These are phyloP conservation scores for Pangasianodon hypophthalmus DNA, from an alignment of 2,113 vertebrate genomes.

Conservation along the genomic window DNA sequence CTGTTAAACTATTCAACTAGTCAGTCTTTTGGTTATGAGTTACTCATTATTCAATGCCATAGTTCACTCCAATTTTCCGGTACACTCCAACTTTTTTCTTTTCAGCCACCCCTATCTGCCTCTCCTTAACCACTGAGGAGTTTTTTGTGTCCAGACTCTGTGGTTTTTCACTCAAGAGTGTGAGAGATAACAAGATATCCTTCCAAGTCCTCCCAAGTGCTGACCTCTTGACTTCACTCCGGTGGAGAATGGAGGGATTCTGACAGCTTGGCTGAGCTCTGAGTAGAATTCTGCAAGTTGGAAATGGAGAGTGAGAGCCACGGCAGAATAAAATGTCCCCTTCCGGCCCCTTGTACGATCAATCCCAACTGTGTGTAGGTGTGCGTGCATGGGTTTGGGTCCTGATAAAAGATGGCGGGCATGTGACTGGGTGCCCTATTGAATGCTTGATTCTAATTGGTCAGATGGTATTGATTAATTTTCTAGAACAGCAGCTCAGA, in stretches of 20 bases:
- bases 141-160: slow-evolving; percentile 57
- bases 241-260: slow-evolving; percentile 38
- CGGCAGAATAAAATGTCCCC: slow-evolving; percentile 3
- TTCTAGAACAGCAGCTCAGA: background rate
- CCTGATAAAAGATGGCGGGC: background rate
- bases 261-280: slow-evolving; percentile 50
- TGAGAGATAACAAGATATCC: slow-evolving; percentile 66
- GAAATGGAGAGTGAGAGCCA: background rate
- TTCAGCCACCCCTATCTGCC: background rate
- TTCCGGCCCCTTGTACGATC: too few species aligned
- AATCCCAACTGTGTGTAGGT: background rate
- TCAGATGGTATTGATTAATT: background rate
- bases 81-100: background rate
- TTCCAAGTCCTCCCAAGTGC: slow-evolving; percentile 58
- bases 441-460: background rate
- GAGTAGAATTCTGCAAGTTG: slow-evolving; percentile 42
- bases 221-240: slow-evolving; percentile 62
- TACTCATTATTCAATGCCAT: too few species aligned
- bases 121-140: slow-evolving; percentile 33
- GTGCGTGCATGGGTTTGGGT: background rate
- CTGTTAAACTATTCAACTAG: background rate
- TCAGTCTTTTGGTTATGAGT: background rate
- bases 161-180: slow-evolving; percentile 66
- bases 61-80: background rate
- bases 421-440: background rate